Conservation (phyloP, 2,888 invertebrate species). For the Sialis fuliginosa region DNA sequence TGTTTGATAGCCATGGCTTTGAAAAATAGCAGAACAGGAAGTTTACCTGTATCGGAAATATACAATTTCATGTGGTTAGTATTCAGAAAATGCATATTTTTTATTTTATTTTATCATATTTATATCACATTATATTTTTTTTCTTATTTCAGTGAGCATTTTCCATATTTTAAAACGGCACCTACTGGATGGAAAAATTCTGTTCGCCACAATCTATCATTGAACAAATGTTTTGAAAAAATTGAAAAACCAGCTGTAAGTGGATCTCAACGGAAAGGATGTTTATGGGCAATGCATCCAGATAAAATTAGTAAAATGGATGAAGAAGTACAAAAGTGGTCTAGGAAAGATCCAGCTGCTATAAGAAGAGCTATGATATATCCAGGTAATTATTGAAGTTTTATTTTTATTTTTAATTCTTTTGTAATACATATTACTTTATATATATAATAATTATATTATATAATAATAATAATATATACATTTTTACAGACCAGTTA, state of each 20-base stretch:
- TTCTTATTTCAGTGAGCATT: conserved; percentile 66
- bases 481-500: conserved; percentile 41
- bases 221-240: conserved; percentile 98
- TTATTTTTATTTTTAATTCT: not conserved
- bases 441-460: not conserved
- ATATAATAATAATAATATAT: conserved; percentile 4
- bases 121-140: not conserved
- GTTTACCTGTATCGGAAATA: conserved; percentile 93
- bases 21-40: conserved; percentile 87
- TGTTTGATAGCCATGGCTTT: conserved; percentile 96
- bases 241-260: conserved; percentile 87
- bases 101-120: not conserved
- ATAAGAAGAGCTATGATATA: conserved; percentile 87
- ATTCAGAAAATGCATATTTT: conserved; percentile 3
- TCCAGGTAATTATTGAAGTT: conserved; percentile 41
- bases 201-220: conserved; percentile 87
- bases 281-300: conserved; percentile 95
- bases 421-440: not conserved
- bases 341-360: conserved; percentile 82
- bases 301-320: conserved; percentile 92
- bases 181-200: conserved; percentile 99
- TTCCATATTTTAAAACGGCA: conserved; percentile 96
- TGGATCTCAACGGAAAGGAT: conserved; percentile 72
- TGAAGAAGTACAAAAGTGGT: conserved; percentile 95
- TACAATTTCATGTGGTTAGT: conserved; percentile 94